Evolutionary conservation across 2,797 vertebrate genomes (phyloP).

Genomic region (Lagocephalus sceleratus): DNA sequence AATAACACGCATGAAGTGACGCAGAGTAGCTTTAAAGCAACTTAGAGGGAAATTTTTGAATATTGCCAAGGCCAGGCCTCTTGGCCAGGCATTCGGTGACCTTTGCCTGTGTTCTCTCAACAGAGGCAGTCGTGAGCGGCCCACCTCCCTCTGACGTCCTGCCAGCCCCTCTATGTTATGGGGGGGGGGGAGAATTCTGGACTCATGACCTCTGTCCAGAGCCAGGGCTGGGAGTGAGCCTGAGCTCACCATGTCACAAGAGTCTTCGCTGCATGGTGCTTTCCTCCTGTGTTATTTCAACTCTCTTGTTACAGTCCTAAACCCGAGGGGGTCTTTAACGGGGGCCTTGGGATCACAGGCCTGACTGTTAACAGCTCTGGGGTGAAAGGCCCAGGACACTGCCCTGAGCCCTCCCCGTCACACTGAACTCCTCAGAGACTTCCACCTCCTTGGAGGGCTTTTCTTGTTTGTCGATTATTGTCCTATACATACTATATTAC

Average conservation of each 20-base stretch:
- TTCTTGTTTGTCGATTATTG: not conserved
- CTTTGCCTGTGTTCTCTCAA: constrained; percentile 49
- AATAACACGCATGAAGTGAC: too few species aligned
- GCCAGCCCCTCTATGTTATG: constrained; percentile 26
- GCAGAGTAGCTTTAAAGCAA: too few species aligned
- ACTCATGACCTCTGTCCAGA: constrained; percentile 59
- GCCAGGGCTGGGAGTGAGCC: constrained; percentile 43
- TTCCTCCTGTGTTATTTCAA: constrained; percentile 76
- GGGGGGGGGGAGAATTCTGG: constrained; percentile 4
- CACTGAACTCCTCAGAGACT: constrained; percentile 43
- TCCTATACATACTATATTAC: too few species aligned
- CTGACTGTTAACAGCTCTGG: constrained; percentile 78
- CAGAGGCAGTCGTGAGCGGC: constrained; percentile 27
- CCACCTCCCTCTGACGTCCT: constrained; percentile 50
- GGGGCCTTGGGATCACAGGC: constrained; percentile 73
- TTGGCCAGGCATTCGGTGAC: constrained; percentile 33
- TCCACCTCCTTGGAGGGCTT: constrained; percentile 7
- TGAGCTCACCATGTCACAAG: constrained; percentile 48
- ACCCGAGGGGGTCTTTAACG: constrained; percentile 80
- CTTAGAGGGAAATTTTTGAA: not conserved
- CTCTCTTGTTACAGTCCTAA: constrained; percentile 79
- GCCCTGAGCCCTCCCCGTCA: constrained; percentile 53
- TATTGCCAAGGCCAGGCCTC: not conserved
- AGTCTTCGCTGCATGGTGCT: constrained; percentile 42
- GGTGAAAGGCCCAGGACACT: constrained; percentile 69